Conservation (phyloP, 2,797 vertebrate genomes). For the Thalassophryne amazonica region DNA sequence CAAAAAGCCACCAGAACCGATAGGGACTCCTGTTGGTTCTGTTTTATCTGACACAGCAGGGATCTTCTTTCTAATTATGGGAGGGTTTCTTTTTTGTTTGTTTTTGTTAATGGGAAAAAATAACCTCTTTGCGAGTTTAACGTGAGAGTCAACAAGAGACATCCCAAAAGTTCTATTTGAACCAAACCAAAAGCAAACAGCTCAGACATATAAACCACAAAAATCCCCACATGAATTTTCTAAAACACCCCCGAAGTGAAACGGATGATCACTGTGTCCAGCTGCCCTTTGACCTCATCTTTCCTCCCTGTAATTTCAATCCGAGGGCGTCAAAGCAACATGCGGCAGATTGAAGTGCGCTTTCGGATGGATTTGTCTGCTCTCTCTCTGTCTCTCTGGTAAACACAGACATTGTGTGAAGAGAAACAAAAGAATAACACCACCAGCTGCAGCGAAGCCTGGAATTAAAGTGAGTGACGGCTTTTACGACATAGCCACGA, state of each 20-base stretch:
- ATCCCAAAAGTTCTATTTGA: slow-evolving; percentile 49
- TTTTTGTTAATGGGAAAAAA: slow-evolving; percentile 27
- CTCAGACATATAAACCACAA: slow-evolving; percentile 25
- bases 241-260: slow-evolving; percentile 18
- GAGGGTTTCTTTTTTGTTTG: slow-evolving; percentile 20
- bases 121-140: slow-evolving; percentile 19
- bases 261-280: slow-evolving; percentile 39
- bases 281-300: slow-evolving; percentile 43
- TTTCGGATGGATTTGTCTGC: slow-evolving; percentile 40
- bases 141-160: slow-evolving; percentile 26
- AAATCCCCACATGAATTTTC: slow-evolving; percentile 45
- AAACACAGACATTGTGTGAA: slow-evolving; percentile 72
- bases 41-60: slow-evolving; percentile 10
- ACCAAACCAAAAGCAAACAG: slow-evolving; percentile 23
- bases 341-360: slow-evolving; percentile 44
- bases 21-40: slow-evolving; percentile 14
- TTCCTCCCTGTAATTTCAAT: slow-evolving; percentile 63
- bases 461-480: slow-evolving; percentile 69
- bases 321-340: slow-evolving; percentile 25
- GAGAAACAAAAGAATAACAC: slow-evolving; percentile 73
- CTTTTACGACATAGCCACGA: slow-evolving; percentile 69
- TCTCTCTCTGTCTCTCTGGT: slow-evolving; percentile 36
- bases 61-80: slow-evolving; percentile 50
- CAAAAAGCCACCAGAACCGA: slow-evolving; percentile 41
- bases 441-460: slow-evolving; percentile 48